Evolutionary conservation across 2,888 invertebrate species (phyloP), one percentile per base, ranked within the genome.

Genomic region (Drosophila paranaensis): DNA sequence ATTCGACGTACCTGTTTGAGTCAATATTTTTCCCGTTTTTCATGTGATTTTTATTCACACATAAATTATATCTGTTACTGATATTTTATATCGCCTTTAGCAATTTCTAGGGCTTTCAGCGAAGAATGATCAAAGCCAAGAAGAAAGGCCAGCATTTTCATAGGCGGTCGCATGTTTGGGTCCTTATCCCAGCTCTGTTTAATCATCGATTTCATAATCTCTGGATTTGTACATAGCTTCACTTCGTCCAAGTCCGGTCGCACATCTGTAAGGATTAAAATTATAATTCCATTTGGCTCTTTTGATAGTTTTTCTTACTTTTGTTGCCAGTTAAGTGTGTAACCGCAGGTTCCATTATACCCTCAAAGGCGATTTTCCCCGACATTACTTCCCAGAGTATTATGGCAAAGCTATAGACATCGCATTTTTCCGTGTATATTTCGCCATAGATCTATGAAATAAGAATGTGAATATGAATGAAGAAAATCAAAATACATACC

Each of bases 361-460:
- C 27, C 4, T 4, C 27, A 27, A 27, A 27, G 27, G 27, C 5
- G 2, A 3, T 27, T 27, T 27, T 27, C 5, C 55, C 42, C 2
- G 71, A 53, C 35, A 82, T n/a, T 39, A 64, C 43, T 33, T 79
- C 82, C 79, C 82, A 79, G 8, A 66, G 40, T 13, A 63, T 16
- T n/a, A 82, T 69, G 3, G 60, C 75, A 61, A 71, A 79, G 30
- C 82, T 79, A 13, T 66, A 50, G 3, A 79, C 66, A 71, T 78
- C 78, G 10, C 81, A 14, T 3, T 33, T 9, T 20, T 55, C 50
- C 11, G 50, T 50, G 50, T 50, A 50, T 16, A 1, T 33, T 1
- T 1, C 1, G 10, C 0, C 1, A 6, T 13, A 3, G 11, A 30
- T 0, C 48, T 48, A n/a, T 27, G 11, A 3, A 30, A 14, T 30